These are phyloP conservation scores for Drosophila pseudotakahashii DNA, from an alignment of 2,888 invertebrate species.

Conservation along the genomic window DNA sequence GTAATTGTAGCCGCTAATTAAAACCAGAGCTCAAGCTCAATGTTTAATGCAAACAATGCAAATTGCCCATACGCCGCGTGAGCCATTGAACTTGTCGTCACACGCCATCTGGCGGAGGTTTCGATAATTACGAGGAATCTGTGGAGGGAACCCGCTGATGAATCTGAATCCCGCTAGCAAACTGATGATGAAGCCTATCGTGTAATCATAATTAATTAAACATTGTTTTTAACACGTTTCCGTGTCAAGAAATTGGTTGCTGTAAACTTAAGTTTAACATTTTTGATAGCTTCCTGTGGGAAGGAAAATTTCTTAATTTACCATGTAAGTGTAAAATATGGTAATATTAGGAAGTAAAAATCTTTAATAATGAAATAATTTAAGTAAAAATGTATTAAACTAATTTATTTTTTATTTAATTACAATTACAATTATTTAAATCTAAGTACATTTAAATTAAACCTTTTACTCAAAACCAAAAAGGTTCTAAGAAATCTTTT, in stretches of 20 bases:
- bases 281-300: conserved; percentile 21
- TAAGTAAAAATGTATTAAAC: too few species aligned
- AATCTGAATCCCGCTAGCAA: not conserved
- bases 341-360: not conserved
- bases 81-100: conserved; percentile 74
- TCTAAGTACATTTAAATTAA: not conserved
- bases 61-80: conserved; percentile 61
- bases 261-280: conserved; percentile 24
- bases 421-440: not conserved
- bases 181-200: conserved; percentile 10
- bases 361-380: not conserved
- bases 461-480: too few species aligned
- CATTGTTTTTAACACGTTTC: conserved; percentile 35
- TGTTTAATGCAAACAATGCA: conserved; percentile 60
- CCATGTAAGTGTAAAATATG: too few species aligned
- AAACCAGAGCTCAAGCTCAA: conserved; percentile 42
- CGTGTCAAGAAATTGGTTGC: conserved; percentile 23
- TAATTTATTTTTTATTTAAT: too few species aligned
- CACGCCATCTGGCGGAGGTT: conserved; percentile 39
- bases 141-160: not conserved
- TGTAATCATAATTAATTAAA: conserved; percentile 32
- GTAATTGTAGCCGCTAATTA: conserved; percentile 52
- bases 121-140: conserved; percentile 28
- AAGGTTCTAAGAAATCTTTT: not conserved
- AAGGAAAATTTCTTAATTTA: not conserved